Base-by-base conservation (phyloP, 2,888 invertebrate genomes). In the Digitonthophagus gazella region DNA sequence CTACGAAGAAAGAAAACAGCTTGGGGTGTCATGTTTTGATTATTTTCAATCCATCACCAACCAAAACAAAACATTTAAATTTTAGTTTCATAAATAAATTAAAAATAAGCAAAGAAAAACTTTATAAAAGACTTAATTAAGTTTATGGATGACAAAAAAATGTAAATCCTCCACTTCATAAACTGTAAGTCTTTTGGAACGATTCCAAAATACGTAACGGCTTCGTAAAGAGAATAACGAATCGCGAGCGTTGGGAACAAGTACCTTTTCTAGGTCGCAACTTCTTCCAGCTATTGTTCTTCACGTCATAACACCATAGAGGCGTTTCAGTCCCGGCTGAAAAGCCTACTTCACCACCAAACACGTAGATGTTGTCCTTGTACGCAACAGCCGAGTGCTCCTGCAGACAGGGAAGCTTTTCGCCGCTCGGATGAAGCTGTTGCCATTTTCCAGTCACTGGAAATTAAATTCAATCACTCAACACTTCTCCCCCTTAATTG, bases 271-370 rank as follows among this genome's bases (percentile, higher is more conserved):
- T 85, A 15, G 86, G 83, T 73, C 86, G 83, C 69, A 88, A 84
- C 79, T 90, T 90, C 68, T 85, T 84, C 89, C 89, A 90, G 64
- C 78, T 80, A 75, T 88, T 88, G 69, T 79, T 84, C 86, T 86
- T 81, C 57, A 93, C 88, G 76, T 92, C 90, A 78, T 92, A 92
- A 72, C 92, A 88, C 95, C 95, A 96, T 54, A 95, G 86, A 20
- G 95, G 94, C 0, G 93, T 93, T 80, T 93, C 93, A 55, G 89
- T 89, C 75, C 89, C 89, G 5, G 88, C 86, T 20, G 91, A 89
- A 81, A 93, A 90, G 68, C 92, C 91, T 11, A 95, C 89, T 81
- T 94, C 93, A 0, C 95, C 96, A 0, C 95, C 96, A 83, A 95
- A 95, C 74, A 95, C 90, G 82, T 93, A 93, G 71, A 95, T 87